Percentiles rank a stretch among this genome's conserved stretches.
Evolutionary conservation across 2,797 vertebrate species (phyloP).

Genomic region (Aplochiton taeniatus): DNA sequence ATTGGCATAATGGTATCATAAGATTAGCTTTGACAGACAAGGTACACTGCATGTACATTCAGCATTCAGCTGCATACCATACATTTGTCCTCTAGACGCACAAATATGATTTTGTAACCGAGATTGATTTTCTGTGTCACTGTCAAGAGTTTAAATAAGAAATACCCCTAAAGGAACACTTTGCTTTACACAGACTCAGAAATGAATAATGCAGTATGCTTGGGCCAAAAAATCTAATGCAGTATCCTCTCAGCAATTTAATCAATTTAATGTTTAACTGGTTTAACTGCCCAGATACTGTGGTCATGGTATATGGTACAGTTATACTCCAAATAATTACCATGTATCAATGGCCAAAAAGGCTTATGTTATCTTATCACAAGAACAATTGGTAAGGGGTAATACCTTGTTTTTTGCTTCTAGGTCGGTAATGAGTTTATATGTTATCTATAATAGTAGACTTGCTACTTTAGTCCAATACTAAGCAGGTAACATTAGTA

Average conservation of each 20-base stretch:
- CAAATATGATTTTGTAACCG: slow-evolving; percentile 42
- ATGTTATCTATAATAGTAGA: too few relatives aligned
- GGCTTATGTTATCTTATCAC: slow-evolving; percentile 1
- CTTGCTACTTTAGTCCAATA: too few relatives aligned
- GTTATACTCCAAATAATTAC: slow-evolving; percentile 36
- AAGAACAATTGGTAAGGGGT: too few relatives aligned
- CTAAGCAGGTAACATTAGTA: too few relatives aligned
- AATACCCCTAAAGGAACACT: slow-evolving; percentile 38
- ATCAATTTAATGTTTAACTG: slow-evolving; percentile 50
- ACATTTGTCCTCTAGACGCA: slow-evolving; percentile 33
- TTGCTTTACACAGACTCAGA: slow-evolving; percentile 31
- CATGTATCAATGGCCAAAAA: slow-evolving; percentile 27
- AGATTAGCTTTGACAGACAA: slow-evolving; percentile 58
- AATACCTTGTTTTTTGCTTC: too few relatives aligned
- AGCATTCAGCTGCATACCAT: slow-evolving; percentile 32
- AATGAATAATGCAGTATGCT: slow-evolving; percentile 49
- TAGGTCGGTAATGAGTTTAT: too few relatives aligned
- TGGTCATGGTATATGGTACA: slow-evolving; percentile 27
- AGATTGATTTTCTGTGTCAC: slow-evolving; percentile 42
- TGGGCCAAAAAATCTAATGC: slow-evolving; percentile 35
- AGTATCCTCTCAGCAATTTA: slow-evolving; percentile 36
- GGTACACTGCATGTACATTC: slow-evolving; percentile 33
- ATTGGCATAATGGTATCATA: slow-evolving; percentile 56
- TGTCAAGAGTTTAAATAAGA: slow-evolving; percentile 36
- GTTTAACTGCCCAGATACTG: slow-evolving; percentile 32